A percentile compares a stretch with the other conserved stretches of the same genome.
Evolutionary conservation across 37 sponge, comb jelly and placozoan genomes (phyloP).

Genomic region (Aplysina aerophoba): DNA sequence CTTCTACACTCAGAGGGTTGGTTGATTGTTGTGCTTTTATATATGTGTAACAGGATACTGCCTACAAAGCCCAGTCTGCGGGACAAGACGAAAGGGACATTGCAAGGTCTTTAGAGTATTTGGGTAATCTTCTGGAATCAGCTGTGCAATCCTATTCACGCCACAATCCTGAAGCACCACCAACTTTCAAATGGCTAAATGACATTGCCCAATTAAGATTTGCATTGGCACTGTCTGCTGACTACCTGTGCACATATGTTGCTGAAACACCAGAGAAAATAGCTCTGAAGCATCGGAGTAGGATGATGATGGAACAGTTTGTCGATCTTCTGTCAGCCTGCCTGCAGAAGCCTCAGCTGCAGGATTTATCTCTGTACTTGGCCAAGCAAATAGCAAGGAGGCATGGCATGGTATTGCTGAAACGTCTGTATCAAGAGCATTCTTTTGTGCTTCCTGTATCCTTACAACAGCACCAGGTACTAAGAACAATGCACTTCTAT

Average conservation of each 20-base stretch:
- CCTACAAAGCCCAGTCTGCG: no score
- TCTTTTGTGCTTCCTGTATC: neutral
- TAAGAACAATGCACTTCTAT: neutral
- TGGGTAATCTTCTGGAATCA: constrained; percentile 14
- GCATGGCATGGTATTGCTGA: constrained; percentile 57
- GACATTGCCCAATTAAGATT: constrained; percentile 57
- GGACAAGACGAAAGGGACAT: no score
- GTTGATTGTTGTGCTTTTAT: no score
- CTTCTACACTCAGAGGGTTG: no score
- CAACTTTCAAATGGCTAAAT: constrained; percentile 50
- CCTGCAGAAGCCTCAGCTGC: constrained; percentile 20
- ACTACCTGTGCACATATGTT: constrained; percentile 14
- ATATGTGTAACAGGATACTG: no score
- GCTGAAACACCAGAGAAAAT: neutral
- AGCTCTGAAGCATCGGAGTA: constrained; percentile 22
- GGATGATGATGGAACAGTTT: constrained; percentile 22
- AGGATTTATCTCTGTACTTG: constrained; percentile 43
- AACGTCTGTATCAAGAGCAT: constrained; percentile 15
- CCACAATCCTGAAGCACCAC: neutral
- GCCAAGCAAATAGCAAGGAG: constrained; percentile 66
- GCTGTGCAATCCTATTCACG: neutral
- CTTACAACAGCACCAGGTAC: neutral
- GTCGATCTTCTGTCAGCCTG: constrained; percentile 12
- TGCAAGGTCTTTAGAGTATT: neutral
- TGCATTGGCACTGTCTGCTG: constrained; percentile 50